Evolutionary conservation across 2,113 vertebrate species (phyloP).

Genomic region (Callopanchax toddi): DNA sequence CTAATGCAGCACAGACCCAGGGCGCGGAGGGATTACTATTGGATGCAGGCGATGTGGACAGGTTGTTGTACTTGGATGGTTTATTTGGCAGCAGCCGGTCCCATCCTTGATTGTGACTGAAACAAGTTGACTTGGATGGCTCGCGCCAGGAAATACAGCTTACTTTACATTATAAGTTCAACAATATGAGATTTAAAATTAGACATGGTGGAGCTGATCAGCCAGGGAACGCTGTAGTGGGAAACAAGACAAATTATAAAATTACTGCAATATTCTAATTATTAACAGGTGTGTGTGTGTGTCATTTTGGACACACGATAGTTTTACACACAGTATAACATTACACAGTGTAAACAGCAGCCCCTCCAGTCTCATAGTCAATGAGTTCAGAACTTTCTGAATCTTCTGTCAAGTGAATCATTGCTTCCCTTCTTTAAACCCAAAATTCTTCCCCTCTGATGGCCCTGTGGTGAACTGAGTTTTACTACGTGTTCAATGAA

Average conservation of each 20-base stretch:
- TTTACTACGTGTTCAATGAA: constrained; percentile 51
- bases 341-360: constrained; percentile 11
- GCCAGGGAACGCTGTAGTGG: constrained; percentile 4
- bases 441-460: constrained; percentile 3
- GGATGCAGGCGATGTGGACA: constrained; percentile 48
- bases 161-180: constrained; percentile 9
- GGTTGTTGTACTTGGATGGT: constrained; percentile 63
- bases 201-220: neutral
- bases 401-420: constrained; percentile 13
- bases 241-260: constrained; percentile 55
- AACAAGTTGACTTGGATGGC: constrained; percentile 29
- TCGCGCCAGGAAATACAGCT: constrained; percentile 41
- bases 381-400: constrained; percentile 22
- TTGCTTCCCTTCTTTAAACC: constrained; percentile 18
- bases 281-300: constrained; percentile 57
- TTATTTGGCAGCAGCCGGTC: constrained; percentile 47
- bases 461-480: constrained; percentile 25
- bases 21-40: constrained; percentile 33
- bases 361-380: constrained; percentile 10
- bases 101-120: constrained; percentile 39
- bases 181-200: constrained; percentile 11
- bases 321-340: no score
- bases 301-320: no score
- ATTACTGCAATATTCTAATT: constrained; percentile 63
- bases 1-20: constrained; percentile 59